Conservation (phyloP, 2,113 vertebrate genomes). For the Vanacampus margaritifer region DNA sequence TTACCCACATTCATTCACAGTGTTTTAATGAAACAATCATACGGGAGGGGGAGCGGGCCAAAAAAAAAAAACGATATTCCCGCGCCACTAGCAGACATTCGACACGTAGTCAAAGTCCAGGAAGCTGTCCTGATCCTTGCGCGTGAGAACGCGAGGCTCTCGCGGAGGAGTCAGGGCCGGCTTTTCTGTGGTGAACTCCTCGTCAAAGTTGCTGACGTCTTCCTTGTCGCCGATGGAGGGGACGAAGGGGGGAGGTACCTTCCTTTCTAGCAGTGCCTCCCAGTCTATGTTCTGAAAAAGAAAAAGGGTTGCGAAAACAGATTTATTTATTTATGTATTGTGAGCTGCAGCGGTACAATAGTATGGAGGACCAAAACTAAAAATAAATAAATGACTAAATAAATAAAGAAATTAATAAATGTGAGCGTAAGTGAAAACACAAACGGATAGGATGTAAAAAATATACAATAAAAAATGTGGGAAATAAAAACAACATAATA, state of each 20-base stretch:
- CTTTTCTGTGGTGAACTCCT: conserved; percentile 95
- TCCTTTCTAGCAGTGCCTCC: conserved; percentile 87
- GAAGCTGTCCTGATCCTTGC: conserved; percentile 95
- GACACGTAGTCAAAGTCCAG: conserved; percentile 97
- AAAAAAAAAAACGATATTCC: conserved; percentile 33
- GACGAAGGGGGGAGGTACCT: conserved; percentile 88
- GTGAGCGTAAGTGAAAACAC: too few relatives aligned
- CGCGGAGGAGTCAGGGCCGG: conserved; percentile 91
- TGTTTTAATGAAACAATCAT: conserved; percentile 33
- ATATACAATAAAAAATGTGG: too few relatives aligned
- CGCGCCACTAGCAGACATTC: conserved; percentile 86
- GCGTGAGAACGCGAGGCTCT: conserved; percentile 89
- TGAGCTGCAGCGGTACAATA: too few relatives aligned
- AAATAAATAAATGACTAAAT: too few relatives aligned
- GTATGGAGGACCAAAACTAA: too few relatives aligned
- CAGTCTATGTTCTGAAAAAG: conserved; percentile 84
- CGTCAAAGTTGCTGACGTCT: conserved; percentile 97
- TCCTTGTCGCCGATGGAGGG: conserved; percentile 85
- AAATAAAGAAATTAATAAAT: too few relatives aligned
- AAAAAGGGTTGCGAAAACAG: neutral
- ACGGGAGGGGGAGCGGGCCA: neutral
- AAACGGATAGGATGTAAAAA: too few relatives aligned
- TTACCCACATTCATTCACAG: conserved; percentile 60
- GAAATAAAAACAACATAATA: too few relatives aligned
- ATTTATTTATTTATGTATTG: neutral